Evolutionary conservation across 2,113 vertebrate species (phyloP).

Genomic region (Anseranas semipalmata): DNA sequence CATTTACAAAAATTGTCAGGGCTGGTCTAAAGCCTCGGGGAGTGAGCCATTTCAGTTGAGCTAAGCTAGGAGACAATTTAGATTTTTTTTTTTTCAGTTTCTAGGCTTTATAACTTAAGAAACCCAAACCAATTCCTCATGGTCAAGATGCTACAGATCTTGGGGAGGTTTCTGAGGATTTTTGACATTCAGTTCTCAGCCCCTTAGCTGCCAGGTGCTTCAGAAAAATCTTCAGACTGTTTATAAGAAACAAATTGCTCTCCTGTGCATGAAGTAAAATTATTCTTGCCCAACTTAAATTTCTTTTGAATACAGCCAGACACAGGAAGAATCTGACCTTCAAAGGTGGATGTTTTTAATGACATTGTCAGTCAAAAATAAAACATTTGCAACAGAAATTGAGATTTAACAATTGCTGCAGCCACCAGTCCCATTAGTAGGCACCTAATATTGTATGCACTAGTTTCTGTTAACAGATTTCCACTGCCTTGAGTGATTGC

Average conservation of each 20-base stretch:
- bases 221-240: neutral
- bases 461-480: neutral
- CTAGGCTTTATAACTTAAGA: neutral
- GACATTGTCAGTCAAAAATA: neutral
- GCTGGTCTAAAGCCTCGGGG: neutral
- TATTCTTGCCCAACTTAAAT: neutral
- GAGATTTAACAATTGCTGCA: neutral
- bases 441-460: neutral
- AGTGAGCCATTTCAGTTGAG: neutral
- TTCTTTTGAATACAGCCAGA: neutral
- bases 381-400: neutral
- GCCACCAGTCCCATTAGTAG: neutral
- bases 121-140: neutral
- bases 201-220: neutral
- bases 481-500: neutral
- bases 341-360: neutral
- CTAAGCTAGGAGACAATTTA: neutral
- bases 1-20: neutral
- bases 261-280: neutral
- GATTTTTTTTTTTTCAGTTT: neutral
- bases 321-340: neutral
- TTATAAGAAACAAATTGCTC: neutral
- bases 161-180: neutral
- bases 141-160: neutral
- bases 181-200: neutral